These are phyloP conservation scores for Albula goreensis DNA, from an alignment of 2,113 vertebrate species.

Conservation along the genomic window DNA sequence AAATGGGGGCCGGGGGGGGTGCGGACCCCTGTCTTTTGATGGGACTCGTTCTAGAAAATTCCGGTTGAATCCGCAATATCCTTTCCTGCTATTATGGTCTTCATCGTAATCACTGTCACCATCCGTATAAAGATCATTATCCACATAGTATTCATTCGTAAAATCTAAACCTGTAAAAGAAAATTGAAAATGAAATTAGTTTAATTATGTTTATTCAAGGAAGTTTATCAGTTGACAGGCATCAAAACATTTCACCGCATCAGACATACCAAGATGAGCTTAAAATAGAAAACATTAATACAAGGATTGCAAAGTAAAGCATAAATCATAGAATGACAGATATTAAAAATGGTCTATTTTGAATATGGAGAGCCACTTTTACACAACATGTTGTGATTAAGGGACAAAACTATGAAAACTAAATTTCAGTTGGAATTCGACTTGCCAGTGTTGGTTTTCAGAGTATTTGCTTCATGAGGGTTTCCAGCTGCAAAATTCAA, in stretches of 20 bases:
- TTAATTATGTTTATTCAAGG: not conserved
- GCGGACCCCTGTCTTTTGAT: not conserved
- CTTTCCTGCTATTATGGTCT: not conserved
- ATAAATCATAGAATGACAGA: no score
- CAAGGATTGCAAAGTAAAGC: no score
- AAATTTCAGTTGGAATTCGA: no score
- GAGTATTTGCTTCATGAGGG: no score
- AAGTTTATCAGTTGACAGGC: not conserved
- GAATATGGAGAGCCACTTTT: no score
- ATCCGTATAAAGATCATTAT: slow-evolving; percentile 26
- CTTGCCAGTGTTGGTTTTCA: no score
- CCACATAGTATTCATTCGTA: slow-evolving; percentile 39
- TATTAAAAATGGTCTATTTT: no score
- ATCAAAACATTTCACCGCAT: not conserved
- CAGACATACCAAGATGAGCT: no score
- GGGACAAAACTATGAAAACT: no score
- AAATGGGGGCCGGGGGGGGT: not conserved
- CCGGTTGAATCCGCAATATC: slow-evolving; percentile 45
- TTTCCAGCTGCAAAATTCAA: no score
- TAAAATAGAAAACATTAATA: no score
- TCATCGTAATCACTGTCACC: slow-evolving; percentile 10
- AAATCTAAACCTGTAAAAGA: slow-evolving; percentile 27
- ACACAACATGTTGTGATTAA: no score
- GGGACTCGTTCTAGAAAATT: slow-evolving; percentile 19
- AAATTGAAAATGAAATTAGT: not conserved